These are phyloP conservation scores for Ophion obscuratus DNA, from an alignment of 2,888 invertebrate species.

Conservation along the genomic window DNA sequence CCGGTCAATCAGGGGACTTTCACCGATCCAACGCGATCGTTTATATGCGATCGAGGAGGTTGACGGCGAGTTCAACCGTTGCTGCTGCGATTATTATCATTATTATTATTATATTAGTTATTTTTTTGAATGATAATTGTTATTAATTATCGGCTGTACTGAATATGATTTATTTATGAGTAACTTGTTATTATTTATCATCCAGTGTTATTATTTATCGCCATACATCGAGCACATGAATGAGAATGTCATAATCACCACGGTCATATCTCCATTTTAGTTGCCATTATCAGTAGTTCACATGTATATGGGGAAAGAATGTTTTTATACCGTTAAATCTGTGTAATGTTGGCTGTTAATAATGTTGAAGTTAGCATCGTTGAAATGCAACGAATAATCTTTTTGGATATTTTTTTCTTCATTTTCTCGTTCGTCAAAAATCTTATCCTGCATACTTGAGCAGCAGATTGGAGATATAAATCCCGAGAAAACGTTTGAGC, in stretches of 20 bases:
- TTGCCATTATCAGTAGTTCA: neutral
- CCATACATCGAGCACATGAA: neutral
- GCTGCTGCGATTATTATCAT: conserved; percentile 36
- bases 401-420: too few relatives aligned
- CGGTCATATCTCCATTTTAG: neutral
- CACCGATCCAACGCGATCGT: conserved; percentile 55
- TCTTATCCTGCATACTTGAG: too few relatives aligned
- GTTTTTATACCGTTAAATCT: neutral
- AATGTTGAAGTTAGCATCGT: neutral
- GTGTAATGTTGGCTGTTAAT: neutral
- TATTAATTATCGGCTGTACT: neutral
- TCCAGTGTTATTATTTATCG: neutral
- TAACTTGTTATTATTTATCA: conserved; percentile 40
- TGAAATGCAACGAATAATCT: too few relatives aligned
- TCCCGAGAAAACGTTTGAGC: too few relatives aligned
- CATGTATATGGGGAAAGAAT: neutral
- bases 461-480: too few relatives aligned
- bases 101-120: conserved; percentile 19
- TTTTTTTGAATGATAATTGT: neutral
- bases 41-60: conserved; percentile 37
- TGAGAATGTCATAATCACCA: neutral
- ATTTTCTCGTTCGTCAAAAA: too few relatives aligned
- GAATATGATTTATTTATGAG: conserved; percentile 8
- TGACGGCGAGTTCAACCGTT: conserved; percentile 54
- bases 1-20: conserved; percentile 60